Evolutionary conservation across 2,888 invertebrate genomes (phyloP).

Genomic region (Dolomedes plantarius): DNA sequence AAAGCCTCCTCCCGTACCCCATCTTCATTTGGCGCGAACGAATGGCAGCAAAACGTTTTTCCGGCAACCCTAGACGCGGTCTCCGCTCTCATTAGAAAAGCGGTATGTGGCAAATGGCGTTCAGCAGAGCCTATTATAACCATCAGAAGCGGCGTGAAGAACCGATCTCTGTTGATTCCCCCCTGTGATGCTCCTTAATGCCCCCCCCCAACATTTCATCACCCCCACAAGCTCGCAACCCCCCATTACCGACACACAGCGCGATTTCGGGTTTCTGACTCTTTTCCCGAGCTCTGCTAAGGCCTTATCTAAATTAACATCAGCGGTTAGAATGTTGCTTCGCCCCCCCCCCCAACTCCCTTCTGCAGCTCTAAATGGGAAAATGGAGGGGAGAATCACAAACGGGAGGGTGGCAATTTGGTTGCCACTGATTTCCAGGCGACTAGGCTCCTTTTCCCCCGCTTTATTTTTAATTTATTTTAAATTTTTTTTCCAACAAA

Average conservation of each 20-base stretch:
- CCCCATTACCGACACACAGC: slow-evolving; percentile 21
- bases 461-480: slow-evolving; percentile 16
- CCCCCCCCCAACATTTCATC: slow-evolving; percentile 33
- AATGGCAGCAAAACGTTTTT: slow-evolving; percentile 24
- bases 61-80: slow-evolving; percentile 41
- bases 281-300: slow-evolving; percentile 24
- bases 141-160: slow-evolving; percentile 64
- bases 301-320: slow-evolving; percentile 70
- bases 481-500: slow-evolving; percentile 8
- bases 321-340: slow-evolving; percentile 41
- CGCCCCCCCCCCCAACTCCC: slow-evolving; percentile 10
- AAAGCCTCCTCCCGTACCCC: slow-evolving; percentile 23
- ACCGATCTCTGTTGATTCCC: slow-evolving; percentile 52
- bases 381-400: slow-evolving; percentile 12
- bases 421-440: slow-evolving; percentile 19
- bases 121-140: slow-evolving; percentile 68
- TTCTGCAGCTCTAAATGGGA: slow-evolving; percentile 22
- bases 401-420: slow-evolving; percentile 11
- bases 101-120: slow-evolving; percentile 66
- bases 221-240: slow-evolving; percentile 17
- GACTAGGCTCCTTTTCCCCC: not conserved
- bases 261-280: slow-evolving; percentile 52
- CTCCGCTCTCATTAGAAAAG: slow-evolving; percentile 63
- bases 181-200: slow-evolving; percentile 45
- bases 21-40: slow-evolving; percentile 41